Evolutionary conservation across 2,113 vertebrate species (phyloP), one percentile per base, ranked within the genome.

Genomic region (Odobenus rosmarus): DNA sequence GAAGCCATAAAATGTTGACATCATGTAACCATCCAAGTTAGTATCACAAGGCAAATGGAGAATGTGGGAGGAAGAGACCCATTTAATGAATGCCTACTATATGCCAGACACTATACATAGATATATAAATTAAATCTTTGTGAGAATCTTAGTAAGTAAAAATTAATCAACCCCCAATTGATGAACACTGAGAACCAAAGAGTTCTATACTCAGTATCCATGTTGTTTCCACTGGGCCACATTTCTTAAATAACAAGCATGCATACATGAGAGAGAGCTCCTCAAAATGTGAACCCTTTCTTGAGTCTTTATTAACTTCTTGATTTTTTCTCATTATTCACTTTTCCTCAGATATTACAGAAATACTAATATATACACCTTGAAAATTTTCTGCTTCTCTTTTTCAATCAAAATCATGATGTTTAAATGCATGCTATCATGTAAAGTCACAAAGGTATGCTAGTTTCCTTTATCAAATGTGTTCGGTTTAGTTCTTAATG

Each of bases 371-470:
- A 93, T 28, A 14, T 86, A 55, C 24, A 14, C 42, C 85, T 77
- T 80, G 33, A 87, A 93, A n/a, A 7, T 72, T 90, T 92, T 59
- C 31, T 82, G 7, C 18, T 91, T 95, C 23, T 76, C 61, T 69
- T 89, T 94, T 92, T 88, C 5, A 90, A 49, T 67, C 88, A 90
- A 97, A 95, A 69, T 57, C 15, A 88, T 57, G 9, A 64, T 72
- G 8, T 82, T 62, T 95, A 91, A 94, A 84, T n/a, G 19, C 21
- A 79, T 49, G 19, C 59, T 74, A 53, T 23, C 77, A 77, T 71
- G n/a, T 77, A 69, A 88, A 88, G 9, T 95, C 71, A 93, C 33
- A 64, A 49, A 86, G 10, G 24, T 77, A 26, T 5, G 21, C 23
- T 77, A 36, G 0, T n/a, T 92, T 96, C 67, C 49, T 77, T 90